Percentiles rank a stretch among this genome's conserved stretches.
phyloP scores from a whole-genome alignment of 2,888 invertebrate species.

The Ophion costatus region DNA sequence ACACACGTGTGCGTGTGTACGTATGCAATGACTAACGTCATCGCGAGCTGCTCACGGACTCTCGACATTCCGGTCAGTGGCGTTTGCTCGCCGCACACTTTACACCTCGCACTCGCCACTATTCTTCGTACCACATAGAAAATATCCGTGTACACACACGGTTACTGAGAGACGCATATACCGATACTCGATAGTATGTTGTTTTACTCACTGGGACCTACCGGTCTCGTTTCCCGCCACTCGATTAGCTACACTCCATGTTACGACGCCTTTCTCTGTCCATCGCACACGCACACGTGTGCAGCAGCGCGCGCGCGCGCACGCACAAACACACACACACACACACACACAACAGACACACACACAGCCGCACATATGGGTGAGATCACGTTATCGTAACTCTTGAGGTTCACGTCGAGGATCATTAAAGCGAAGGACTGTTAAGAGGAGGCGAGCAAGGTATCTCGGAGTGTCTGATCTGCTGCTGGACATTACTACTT shows the following conservation, averaged over 20 bases:
- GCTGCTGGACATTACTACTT: slow-evolving; percentile 62
- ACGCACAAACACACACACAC: slow-evolving; percentile 10
- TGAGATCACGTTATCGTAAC: slow-evolving; percentile 61
- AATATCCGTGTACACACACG: neutral
- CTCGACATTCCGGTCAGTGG: slow-evolving; percentile 61
- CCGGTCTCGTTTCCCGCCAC: slow-evolving; percentile 58
- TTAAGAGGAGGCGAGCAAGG: slow-evolving; percentile 50
- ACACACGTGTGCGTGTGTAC: neutral
- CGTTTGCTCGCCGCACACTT: slow-evolving; percentile 57
- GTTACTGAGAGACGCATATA: slow-evolving; percentile 3
- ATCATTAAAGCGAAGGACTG: slow-evolving; percentile 63
- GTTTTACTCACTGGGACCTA: slow-evolving; percentile 39
- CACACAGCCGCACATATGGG: slow-evolving; percentile 1
- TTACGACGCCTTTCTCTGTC: slow-evolving; percentile 59
- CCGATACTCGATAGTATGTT: slow-evolving; percentile 17
- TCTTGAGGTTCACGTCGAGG: slow-evolving; percentile 54
- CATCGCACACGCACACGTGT: neutral
- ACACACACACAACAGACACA: neutral
- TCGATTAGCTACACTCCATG: slow-evolving; percentile 58
- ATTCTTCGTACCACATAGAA: slow-evolving; percentile 22
- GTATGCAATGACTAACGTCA: slow-evolving; percentile 20
- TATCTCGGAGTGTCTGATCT: slow-evolving; percentile 63
- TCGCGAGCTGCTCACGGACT: slow-evolving; percentile 44
- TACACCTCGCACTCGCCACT: slow-evolving; percentile 55
- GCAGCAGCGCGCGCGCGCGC: neutral